Conservation (phyloP, 1,140 invertebrate species). For the Pissodes strobi region DNA sequence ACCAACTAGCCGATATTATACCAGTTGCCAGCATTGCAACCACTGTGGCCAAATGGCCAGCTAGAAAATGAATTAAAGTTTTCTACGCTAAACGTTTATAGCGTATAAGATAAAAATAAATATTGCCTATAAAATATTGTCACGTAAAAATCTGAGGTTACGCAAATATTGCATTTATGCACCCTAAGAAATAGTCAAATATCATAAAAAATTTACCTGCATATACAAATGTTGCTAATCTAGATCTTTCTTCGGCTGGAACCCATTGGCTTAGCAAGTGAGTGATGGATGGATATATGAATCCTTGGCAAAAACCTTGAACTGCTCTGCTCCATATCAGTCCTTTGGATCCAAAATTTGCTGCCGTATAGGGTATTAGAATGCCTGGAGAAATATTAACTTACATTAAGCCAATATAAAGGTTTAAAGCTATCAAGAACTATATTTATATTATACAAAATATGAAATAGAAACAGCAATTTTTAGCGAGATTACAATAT, state of each 20-base stretch:
- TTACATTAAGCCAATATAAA: too few relatives aligned
- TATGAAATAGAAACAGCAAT: too few relatives aligned
- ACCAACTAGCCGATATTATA: conserved; percentile 62
- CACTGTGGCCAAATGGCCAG: conserved; percentile 72
- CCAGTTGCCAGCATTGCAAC: conserved; percentile 72
- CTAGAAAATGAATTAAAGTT: conserved; percentile 30
- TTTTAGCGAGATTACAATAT: too few relatives aligned
- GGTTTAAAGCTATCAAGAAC: too few relatives aligned
- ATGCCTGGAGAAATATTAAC: too few relatives aligned
- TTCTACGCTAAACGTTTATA: too few relatives aligned
- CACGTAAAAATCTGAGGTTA: too few relatives aligned
- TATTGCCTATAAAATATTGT: too few relatives aligned
- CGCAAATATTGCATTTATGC: background rate
- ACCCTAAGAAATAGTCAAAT: background rate
- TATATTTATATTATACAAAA: too few relatives aligned
- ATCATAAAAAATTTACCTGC: conserved; percentile 57
- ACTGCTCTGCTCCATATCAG: conserved; percentile 67
- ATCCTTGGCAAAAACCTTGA: conserved; percentile 78
- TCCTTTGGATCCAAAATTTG: conserved; percentile 61
- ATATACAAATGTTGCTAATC: conserved; percentile 62
- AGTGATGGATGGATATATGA: conserved; percentile 78
- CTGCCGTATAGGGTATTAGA: conserved; percentile 56
- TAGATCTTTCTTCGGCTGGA: conserved; percentile 62
- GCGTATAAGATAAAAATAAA: too few relatives aligned
- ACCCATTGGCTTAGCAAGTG: conserved; percentile 80